Base-by-base conservation (phyloP, 2,888 invertebrate genomes). In the Coelopa pilipes region DNA sequence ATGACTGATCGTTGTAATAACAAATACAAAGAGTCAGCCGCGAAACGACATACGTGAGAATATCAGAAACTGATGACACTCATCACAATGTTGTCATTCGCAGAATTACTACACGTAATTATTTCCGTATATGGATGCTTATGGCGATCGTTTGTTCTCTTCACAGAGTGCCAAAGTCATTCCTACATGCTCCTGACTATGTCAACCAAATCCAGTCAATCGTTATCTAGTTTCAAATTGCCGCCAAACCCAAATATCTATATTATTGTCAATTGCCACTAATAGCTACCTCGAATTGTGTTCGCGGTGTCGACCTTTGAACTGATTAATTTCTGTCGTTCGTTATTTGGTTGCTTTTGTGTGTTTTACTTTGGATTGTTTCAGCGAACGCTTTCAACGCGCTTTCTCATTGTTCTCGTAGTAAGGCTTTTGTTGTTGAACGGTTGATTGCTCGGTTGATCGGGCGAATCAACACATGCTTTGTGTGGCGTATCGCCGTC, bases 271-370 rank as follows among this genome's bases (percentile, higher is more conserved):
- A 24, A 24, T 57, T 57, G 60, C 60, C 21, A 62, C 24, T 62
- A 15, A 11, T 9, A n/a, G 49, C 11, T 66, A 24, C 50, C 50
- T 60, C 11, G 15, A 49, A 21, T 60, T 60, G n/a, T 49, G 12
- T 70, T 63, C 47, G 50, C 11, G 12, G 50, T n/a, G n/a, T 7
- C 50, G 80, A 81, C 80, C 82, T 81, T 82, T 81, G 79, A 81
- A 76, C 82, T 77, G 79, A 78, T 78, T 79, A 79, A 79, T 79
- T 75, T 57, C 1, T 62, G 74, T 74, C 7, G 2, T 34, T 66
- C 74, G 72, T 74, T 76, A 76, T 74, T 74, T 62, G 11, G 53
- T 59, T 67, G 1, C 17, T 53, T 59, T 59, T 67, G 67, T 11
- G 11, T 66, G 60, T 62, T 11, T 60, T 62, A 12, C 45, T 53